Conservation (phyloP, 1,140 invertebrate species). For the Periplaneta americana region DNA sequence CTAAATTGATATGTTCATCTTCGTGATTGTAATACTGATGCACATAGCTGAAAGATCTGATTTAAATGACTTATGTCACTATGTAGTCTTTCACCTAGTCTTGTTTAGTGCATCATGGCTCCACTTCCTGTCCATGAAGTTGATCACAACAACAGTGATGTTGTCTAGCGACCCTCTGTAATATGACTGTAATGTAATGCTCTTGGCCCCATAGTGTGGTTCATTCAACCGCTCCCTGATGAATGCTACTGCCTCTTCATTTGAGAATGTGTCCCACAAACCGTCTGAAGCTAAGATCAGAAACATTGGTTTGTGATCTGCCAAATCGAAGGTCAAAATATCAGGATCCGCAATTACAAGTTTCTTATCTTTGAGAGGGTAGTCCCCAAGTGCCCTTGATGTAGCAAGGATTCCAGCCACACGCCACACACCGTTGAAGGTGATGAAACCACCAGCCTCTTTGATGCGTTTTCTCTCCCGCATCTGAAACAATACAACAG, state of each 20-base stretch:
- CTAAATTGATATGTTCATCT: neutral
- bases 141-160: slow-evolving; percentile 89
- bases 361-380: slow-evolving; percentile 89
- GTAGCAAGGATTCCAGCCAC: slow-evolving; percentile 94
- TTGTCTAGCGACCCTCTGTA: slow-evolving; percentile 90
- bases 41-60: neutral
- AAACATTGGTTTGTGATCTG: slow-evolving; percentile 80
- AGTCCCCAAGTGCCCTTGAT: slow-evolving; percentile 90
- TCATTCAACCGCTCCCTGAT: slow-evolving; percentile 77
- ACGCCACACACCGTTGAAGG: slow-evolving; percentile 94
- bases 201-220: slow-evolving; percentile 83
- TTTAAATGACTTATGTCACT: slow-evolving; percentile 15
- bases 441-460: slow-evolving; percentile 88
- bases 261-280: slow-evolving; percentile 91
- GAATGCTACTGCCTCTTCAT: slow-evolving; percentile 89
- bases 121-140: slow-evolving; percentile 61
- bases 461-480: slow-evolving; percentile 82
- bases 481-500: slow-evolving; percentile 45
- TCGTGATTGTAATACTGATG: too few species aligned
- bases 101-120: slow-evolving; percentile 25
- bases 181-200: slow-evolving; percentile 84
- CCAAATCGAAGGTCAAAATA: slow-evolving; percentile 87
- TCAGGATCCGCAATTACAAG: slow-evolving; percentile 93
- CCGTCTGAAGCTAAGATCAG: slow-evolving; percentile 91
- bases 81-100: slow-evolving; percentile 11